Evolutionary conservation across 1,140 invertebrate species (phyloP), one percentile per base, ranked within the genome.

Genomic region (Varroa destructor): DNA sequence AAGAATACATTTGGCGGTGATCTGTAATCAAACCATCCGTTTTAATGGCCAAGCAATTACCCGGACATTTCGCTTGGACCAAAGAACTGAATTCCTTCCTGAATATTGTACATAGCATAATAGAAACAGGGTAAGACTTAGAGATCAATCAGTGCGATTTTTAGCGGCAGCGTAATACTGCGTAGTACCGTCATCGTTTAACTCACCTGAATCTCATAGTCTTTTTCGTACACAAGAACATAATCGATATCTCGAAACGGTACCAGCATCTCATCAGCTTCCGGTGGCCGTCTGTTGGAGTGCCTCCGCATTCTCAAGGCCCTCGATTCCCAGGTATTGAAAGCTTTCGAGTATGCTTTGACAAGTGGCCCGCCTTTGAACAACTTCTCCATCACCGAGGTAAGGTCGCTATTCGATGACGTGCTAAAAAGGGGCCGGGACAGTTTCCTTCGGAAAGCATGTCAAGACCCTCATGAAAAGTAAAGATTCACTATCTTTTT

Each of bases 161-260:
- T 25, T 25, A 25, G 25, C 25, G 25, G 25, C 25, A 25, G 25
- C 25, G 25, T 25, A 25, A 25, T 25, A 25, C 25, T 25, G 25
- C 25, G 25, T 25, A 25, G 25, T 25, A 25, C 25, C 25, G 25
- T 25, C 25, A 25, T 25, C 25, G 25, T 25, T 25, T 25, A 0
- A 40, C 61, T 67, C 46, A 67, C 61, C 61, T 67, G 12, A 8
- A 67, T 67, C 36, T 67, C 61, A 37, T 36, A 67, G 36, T 67
- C 61, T 40, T 67, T 67, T 46, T 67, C 61, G 36, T 67, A 67
- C 5, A 67, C 61, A 12, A 67, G 61, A 40, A 67, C 61, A 8
- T 67, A 67, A 37, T 67, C 61, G 40, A 67, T 25, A 46, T 67
- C 61, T 67, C 46, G 40, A 46, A 67, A 67, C 40, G 61, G 61